Percentiles rank a stretch among this genome's conserved stretches.
Evolutionary conservation across 2,888 invertebrate genomes (phyloP).

Genomic region (Leucophora obtusa): DNA sequence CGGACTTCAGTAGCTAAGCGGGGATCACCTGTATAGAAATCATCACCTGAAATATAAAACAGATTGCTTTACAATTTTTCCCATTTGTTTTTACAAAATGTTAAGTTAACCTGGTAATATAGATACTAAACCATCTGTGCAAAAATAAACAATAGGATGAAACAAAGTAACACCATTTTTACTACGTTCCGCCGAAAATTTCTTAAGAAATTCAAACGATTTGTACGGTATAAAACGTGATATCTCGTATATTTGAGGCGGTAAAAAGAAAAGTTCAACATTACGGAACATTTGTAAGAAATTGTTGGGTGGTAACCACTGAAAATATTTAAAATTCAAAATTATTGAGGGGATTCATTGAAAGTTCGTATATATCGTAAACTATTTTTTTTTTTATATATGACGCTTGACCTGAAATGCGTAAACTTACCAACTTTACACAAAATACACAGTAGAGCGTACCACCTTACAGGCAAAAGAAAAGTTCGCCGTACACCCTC

Average conservation of each 20-base stretch:
- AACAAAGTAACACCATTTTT: conserved; percentile 80
- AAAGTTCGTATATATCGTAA: too few species aligned
- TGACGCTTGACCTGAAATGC: too few species aligned
- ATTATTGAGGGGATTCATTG: conserved; percentile 9
- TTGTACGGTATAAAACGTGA: conserved; percentile 81
- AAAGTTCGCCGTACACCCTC: too few species aligned
- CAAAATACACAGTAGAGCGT: too few species aligned
- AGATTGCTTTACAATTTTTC: not conserved
- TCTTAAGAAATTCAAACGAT: conserved; percentile 80
- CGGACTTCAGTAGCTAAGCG: conserved; percentile 69
- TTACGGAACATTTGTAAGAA: conserved; percentile 34
- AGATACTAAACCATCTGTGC: conserved; percentile 81
- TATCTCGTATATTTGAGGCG: conserved; percentile 89
- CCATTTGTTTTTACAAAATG: not conserved
- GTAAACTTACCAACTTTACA: too few species aligned
- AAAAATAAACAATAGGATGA: conserved; percentile 80
- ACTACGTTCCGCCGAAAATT: conserved; percentile 81
- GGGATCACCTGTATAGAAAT: conserved; percentile 77
- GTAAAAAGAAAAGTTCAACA: conserved; percentile 80
- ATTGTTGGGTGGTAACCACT: conserved; percentile 18
- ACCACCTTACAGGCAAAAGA: too few species aligned
- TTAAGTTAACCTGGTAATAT: conserved; percentile 69
- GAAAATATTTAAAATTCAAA: not conserved
- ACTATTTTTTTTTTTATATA: too few species aligned
- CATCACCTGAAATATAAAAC: conserved; percentile 80